A percentile compares a stretch with the other conserved stretches of the same genome.
These are phyloP conservation scores for Argya squamiceps DNA, from an alignment of 2,797 vertebrate genomes.

Conservation along the genomic window DNA sequence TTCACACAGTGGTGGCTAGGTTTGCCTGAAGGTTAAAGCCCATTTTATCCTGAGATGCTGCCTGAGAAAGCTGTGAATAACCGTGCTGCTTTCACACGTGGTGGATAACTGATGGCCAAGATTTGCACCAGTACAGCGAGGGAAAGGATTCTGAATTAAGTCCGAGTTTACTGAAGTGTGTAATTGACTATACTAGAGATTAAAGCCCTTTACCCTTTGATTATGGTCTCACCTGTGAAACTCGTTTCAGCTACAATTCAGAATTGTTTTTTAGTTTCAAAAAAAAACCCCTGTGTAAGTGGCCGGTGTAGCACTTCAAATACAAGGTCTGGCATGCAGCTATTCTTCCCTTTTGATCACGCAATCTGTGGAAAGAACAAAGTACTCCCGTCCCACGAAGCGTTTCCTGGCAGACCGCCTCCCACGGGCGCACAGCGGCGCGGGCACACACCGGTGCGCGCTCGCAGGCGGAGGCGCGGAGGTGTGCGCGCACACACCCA, in stretches of 20 bases:
- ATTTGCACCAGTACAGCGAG: background rate
- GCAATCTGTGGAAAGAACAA: background rate
- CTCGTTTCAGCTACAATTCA: background rate
- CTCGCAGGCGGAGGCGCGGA: background rate
- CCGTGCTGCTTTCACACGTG: constrained; percentile 36
- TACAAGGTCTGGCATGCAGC: background rate
- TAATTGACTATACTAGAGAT: background rate
- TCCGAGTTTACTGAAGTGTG: background rate
- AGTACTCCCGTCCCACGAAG: background rate
- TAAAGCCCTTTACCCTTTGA: constrained; percentile 19
- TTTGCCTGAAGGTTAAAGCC: background rate
- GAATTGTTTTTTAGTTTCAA: background rate
- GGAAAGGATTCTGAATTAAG: background rate
- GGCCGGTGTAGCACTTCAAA: background rate
- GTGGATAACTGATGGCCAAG: background rate
- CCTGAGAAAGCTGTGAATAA: background rate
- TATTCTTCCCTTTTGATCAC: constrained; percentile 4
- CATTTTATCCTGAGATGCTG: background rate
- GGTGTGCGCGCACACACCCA: background rate
- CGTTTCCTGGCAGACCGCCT: background rate
- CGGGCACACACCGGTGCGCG: background rate
- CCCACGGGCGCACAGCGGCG: background rate
- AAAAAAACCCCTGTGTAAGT: background rate
- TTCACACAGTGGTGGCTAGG: background rate
- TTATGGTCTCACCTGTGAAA: background rate